Evolutionary conservation across 2,113 vertebrate species (phyloP).

Genomic region (Syrmaticus mikado): DNA sequence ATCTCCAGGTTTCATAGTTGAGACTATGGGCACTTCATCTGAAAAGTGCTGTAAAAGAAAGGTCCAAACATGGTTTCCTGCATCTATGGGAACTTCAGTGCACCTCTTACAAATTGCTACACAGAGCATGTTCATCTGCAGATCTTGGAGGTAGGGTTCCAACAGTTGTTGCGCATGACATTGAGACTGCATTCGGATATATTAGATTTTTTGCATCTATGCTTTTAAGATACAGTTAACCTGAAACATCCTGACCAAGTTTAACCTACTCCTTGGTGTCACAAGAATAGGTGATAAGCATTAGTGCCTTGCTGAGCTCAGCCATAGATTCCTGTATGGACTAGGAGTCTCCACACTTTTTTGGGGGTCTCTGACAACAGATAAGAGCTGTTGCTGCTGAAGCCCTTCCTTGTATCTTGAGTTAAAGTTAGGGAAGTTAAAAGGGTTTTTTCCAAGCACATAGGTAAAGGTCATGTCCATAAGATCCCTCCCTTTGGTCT

Average conservation of each 20-base stretch:
- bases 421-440: neutral
- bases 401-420: neutral
- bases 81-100: neutral
- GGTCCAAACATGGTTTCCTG: neutral
- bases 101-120: neutral
- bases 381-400: neutral
- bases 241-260: neutral
- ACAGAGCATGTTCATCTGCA: neutral
- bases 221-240: neutral
- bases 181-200: neutral
- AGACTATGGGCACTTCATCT: neutral
- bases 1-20: neutral
- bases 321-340: neutral
- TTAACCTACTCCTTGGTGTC: neutral
- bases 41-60: neutral
- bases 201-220: neutral
- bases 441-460: neutral
- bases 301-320: neutral
- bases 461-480: neutral
- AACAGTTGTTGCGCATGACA: accelerated
- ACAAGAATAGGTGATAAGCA: neutral
- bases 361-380: neutral
- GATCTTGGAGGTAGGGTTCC: neutral
- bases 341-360: neutral
- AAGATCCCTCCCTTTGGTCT: neutral